Evolutionary conservation across 2,797 vertebrate species (phyloP), one percentile per base, ranked within the genome.

Genomic region (Acipenser transmontanus): DNA sequence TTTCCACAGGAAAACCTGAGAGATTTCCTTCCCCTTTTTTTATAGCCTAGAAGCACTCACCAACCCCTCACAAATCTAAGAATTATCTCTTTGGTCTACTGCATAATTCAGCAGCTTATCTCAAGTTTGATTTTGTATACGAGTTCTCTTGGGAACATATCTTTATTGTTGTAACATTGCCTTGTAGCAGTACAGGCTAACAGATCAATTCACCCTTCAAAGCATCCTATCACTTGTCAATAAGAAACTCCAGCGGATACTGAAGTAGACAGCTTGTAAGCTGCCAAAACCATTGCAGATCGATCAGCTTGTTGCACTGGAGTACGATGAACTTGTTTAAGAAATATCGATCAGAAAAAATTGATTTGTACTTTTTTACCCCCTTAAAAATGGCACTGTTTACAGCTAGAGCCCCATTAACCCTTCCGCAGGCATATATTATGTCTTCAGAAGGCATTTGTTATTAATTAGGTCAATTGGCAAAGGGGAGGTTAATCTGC

Each of bases 271-370:
- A 78, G 71, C 75, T 84, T 77, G 73, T 81, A 86, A 85, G 74
- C 61, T 4, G 75, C 78, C 85, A 75, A 80, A 85, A 89, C 82
- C 75, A 81, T 84, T 82, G 69, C n/a, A 48, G 82, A 89, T 87
- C 84, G 86, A 88, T 86, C 78, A 68, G 50, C 67, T 81, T 64
- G 34, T 77, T 79, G 74, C 78, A 84, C 70, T 71, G 74, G 77
- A 81, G 72, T 80, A 87, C 80, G 80, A 84, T 84, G 77, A 88
- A 85, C 80, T 85, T 89, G 84, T 85, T 89, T 83, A 87, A 87
- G 81, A 85, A 85, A 86, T 84, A 88, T 82, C 82, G 82, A 87
- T 82, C 72, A 67, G 14, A 65, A 65, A 51, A 81, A 81, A 88
- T 85, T 75, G 81, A 87, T 85, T 85, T 81, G 81, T 76, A 54